Base-by-base conservation (phyloP, 2,888 invertebrate genomes). In the Seira ritae region DNA sequence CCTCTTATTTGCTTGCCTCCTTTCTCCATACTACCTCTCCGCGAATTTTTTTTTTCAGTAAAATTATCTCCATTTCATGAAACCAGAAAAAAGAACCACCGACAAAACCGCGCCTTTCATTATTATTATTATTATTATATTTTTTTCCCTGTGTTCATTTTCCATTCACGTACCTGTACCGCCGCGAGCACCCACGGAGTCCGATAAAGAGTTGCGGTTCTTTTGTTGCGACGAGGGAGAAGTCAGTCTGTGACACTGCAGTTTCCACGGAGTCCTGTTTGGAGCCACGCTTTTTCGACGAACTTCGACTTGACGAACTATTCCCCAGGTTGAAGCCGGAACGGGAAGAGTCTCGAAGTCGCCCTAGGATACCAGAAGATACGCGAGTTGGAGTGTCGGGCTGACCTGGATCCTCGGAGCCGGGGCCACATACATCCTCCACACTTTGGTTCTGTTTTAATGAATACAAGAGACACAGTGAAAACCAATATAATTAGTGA, bases 171-270 rank as follows among this genome's bases (percentile, higher is more conserved):
- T 80, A 80, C 80, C 74, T 74, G 80, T 37, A 60, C 24, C 74
- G 73, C 74, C 80, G 22, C 74, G 68, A 70, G 80, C 69, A 24
- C 60, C 62, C 72, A 72, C 46, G 0, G 79, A 80, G 74, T 74
- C 80, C 69, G 80, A 80, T 80, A 80, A 74, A 46, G 80, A 74
- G 73, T 70, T 73, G 46, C 73, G 68, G 73, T 22, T 69, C 65
- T 72, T 80, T 62, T 73, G 72, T 22, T 50, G 24, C 50, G 17
- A n/a, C 50, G 15, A 50, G 37, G 80, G 74, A n/a, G 74, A n/a
- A 80, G 55, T 80, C 80, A 42, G 74, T 74, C 73, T 55, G 68
- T 73, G 80, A 67, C 68, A 74, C 69, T 50, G 62, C n/a, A 20
- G 66, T 66, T 65, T 71, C 65, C 24, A 50, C 73, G 31, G 72